Evolutionary conservation across 2,888 invertebrate genomes (phyloP), one percentile per base, ranked within the genome.

Genomic region (Drosophila pegasa): DNA sequence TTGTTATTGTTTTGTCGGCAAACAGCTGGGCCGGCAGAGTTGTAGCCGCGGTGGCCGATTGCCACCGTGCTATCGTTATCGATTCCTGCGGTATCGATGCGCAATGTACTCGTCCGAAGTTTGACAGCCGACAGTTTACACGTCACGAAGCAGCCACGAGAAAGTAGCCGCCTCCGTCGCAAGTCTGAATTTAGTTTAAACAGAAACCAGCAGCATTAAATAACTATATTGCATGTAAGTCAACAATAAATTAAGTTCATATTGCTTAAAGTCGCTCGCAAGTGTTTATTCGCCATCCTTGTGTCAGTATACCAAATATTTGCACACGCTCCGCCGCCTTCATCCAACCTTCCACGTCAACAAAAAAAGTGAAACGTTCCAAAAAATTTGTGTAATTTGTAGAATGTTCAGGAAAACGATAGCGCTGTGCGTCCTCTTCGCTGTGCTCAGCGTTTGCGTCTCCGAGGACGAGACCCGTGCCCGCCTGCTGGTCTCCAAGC

Each of bases 401-500:
- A 91, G 89, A 48, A 89, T 89, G 88, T 71, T 82, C 20, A 88
- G 80, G 43, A 78, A 71, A 58, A 51, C 81, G 18, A 63, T 89
- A 25, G 52, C 81, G 3, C 69, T 82, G 47, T 88, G 79, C 43
- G 80, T 85, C 40, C 64, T 91, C 8, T 71, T 91, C 75, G 91
- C 89, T 22, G 72, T 87, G 20, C 69, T 87, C 33, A 89, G 82
- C 67, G 82, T 89, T 29, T 88, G 91, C 52, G 78, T 90, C 5
- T 90, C 91, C 3, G 90, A 91, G 43, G 96, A 96, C 85, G 95
- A 96, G 43, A 93, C 95, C 48, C 94, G 95, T 57, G 98, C 98
- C 20, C 94, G 96, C 86, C 93, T 99, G 51, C 93, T 99, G 71
- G 95, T 98, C 25, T 97, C 97, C 10, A 99, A 99, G 93, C 97